Conservation (phyloP, 2,888 invertebrate species). For the Pherbina coryleti region DNA sequence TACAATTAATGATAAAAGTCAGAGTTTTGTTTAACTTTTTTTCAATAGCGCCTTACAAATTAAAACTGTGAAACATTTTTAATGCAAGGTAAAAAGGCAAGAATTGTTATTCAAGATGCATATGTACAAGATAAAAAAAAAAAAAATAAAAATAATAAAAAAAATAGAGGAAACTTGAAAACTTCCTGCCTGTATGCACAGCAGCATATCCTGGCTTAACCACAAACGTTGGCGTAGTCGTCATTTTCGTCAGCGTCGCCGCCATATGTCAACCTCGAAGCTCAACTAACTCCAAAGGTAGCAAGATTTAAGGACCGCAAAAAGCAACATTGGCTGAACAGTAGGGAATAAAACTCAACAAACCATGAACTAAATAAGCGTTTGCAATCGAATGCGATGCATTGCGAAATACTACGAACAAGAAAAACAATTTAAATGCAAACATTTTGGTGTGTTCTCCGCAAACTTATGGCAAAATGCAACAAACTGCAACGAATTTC, state of each 20-base stretch:
- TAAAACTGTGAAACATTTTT: too few relatives aligned
- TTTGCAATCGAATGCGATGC: slow-evolving; percentile 20
- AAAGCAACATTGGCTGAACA: slow-evolving; percentile 2
- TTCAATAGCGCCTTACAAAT: too few relatives aligned
- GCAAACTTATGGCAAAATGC: background rate
- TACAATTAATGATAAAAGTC: too few relatives aligned
- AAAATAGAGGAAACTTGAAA: too few relatives aligned
- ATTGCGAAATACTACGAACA: background rate
- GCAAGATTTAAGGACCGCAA: slow-evolving; percentile 19
- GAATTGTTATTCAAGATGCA: too few relatives aligned
- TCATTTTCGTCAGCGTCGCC: background rate
- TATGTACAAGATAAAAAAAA: too few relatives aligned
- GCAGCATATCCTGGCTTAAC: background rate
- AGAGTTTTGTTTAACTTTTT: too few relatives aligned
- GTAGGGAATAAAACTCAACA: slow-evolving; percentile 56
- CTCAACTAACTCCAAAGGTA: slow-evolving; percentile 9
- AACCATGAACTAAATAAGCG: slow-evolving; percentile 63
- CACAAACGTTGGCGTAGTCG: background rate
- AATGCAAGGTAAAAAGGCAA: too few relatives aligned
- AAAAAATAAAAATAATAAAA: too few relatives aligned
- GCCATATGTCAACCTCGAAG: slow-evolving; percentile 1
- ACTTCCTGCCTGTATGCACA: background rate
- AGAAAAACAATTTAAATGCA: background rate
- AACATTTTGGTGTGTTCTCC: background rate
- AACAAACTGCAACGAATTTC: slow-evolving; percentile 1